These are phyloP conservation scores for Labeo rohita DNA, from an alignment of 2,113 vertebrate species.

Conservation along the genomic window DNA sequence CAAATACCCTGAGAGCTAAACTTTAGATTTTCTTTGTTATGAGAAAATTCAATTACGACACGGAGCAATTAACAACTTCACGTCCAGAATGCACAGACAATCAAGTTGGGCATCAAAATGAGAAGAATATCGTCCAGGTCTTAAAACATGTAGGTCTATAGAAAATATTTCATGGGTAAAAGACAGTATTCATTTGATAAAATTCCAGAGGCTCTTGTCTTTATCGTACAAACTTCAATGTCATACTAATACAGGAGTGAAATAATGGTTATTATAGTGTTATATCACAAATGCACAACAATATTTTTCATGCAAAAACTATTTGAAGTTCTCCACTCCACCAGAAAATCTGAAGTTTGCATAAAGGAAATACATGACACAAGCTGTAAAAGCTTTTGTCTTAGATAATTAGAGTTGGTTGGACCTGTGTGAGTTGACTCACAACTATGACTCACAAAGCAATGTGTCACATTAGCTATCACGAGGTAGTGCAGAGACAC, in stretches of 20 bases:
- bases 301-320: background rate
- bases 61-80: constrained; percentile 51
- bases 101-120: background rate
- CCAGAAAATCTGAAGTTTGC: background rate
- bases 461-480: background rate
- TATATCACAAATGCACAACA: background rate
- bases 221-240: background rate
- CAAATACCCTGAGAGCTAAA: constrained; percentile 65
- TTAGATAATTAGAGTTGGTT: constrained; percentile 2
- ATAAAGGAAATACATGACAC: background rate
- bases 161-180: background rate
- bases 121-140: background rate
- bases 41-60: constrained; percentile 56
- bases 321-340: background rate
- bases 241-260: background rate
- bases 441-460: constrained; percentile 12
- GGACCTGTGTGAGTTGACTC: background rate
- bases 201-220: background rate
- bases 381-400: constrained; percentile 18
- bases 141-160: background rate
- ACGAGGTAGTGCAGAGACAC: background rate
- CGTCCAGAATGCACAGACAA: background rate
- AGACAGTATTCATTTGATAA: background rate
- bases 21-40: constrained; percentile 51
- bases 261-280: background rate